Percentiles rank a stretch among this genome's conserved stretches.
These are phyloP conservation scores for Campopleginae sp. DNA, from an alignment of 2,888 invertebrate species.

Conservation along the genomic window DNA sequence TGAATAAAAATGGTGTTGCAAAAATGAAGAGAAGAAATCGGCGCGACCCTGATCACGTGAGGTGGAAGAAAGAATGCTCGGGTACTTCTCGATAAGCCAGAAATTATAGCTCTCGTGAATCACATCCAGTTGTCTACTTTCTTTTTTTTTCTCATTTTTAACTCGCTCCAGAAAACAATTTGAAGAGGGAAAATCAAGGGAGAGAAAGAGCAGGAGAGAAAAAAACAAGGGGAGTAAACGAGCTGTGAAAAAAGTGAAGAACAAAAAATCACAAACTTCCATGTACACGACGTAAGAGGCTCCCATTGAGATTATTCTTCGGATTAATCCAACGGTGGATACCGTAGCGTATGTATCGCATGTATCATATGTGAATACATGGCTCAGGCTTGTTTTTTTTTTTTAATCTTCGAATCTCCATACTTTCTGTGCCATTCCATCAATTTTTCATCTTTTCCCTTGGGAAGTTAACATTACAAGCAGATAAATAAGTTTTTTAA, in stretches of 20 bases:
- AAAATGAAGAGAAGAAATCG: slow-evolving; percentile 3
- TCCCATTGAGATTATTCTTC: slow-evolving; percentile 54
- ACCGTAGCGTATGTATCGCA: slow-evolving; percentile 34
- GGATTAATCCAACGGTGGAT: slow-evolving; percentile 56
- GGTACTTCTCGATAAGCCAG: slow-evolving; percentile 54
- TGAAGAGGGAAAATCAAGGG: slow-evolving; percentile 9
- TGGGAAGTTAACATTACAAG: not conserved
- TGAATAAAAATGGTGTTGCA: slow-evolving; percentile 27
- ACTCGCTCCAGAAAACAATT: slow-evolving; percentile 26
- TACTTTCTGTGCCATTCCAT: slow-evolving; percentile 30
- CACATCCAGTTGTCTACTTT: slow-evolving; percentile 26
- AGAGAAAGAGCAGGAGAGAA: slow-evolving; percentile 6
- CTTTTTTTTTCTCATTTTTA: slow-evolving; percentile 23
- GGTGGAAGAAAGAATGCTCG: slow-evolving; percentile 48
- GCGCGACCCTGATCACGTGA: slow-evolving; percentile 38
- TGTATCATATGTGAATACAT: slow-evolving; percentile 10
- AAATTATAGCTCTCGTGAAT: slow-evolving; percentile 57
- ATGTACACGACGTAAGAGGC: slow-evolving; percentile 52
- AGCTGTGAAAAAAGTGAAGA: slow-evolving; percentile 28
- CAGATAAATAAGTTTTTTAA: not conserved
- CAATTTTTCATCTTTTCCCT: slow-evolving; percentile 32
- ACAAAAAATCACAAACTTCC: slow-evolving; percentile 39
- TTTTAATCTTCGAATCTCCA: slow-evolving; percentile 32
- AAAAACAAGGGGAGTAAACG: slow-evolving; percentile 10
- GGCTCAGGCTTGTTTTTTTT: slow-evolving; percentile 9